Conservation (phyloP, 2,113 vertebrate species). For the Salvator merianae region DNA sequence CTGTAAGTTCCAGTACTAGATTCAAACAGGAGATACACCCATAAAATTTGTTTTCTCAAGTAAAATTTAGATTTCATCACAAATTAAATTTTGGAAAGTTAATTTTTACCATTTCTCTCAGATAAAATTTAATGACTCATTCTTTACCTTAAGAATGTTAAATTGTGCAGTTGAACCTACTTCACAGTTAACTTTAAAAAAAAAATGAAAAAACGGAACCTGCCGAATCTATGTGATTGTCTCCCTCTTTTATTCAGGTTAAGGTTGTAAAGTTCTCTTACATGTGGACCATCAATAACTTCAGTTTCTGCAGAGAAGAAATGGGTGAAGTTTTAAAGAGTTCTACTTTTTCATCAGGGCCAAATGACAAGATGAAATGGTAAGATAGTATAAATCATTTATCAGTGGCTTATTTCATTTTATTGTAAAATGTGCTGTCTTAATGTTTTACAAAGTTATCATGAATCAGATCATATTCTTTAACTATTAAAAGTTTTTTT, state of each 20-base stretch:
- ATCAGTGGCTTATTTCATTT: conserved; percentile 14
- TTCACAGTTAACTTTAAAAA: not conserved
- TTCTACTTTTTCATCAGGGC: conserved; percentile 86
- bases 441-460: not conserved
- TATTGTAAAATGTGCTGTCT: conserved; percentile 3
- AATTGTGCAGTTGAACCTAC: conserved; percentile 20
- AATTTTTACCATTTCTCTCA: too few relatives aligned
- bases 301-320: conserved; percentile 88
- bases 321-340: conserved; percentile 90
- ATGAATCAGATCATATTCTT: not conserved
- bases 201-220: not conserved
- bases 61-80: too few relatives aligned
- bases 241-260: conserved; percentile 76
- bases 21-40: too few relatives aligned
- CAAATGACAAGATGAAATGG: conserved; percentile 90
- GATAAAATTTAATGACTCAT: not conserved
- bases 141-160: not conserved
- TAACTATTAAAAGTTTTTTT: not conserved
- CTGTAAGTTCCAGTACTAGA: too few relatives aligned
- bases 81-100: too few relatives aligned
- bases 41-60: too few relatives aligned
- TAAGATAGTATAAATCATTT: conserved; percentile 64
- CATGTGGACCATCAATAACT: conserved; percentile 91
- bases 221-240: conserved; percentile 36
- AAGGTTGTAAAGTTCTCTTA: conserved; percentile 90